A percentile compares a stretch with the other conserved stretches of the same genome.
These are phyloP conservation scores for Drosophila lowei DNA, from an alignment of 1,140 invertebrate species.

Conservation along the genomic window DNA sequence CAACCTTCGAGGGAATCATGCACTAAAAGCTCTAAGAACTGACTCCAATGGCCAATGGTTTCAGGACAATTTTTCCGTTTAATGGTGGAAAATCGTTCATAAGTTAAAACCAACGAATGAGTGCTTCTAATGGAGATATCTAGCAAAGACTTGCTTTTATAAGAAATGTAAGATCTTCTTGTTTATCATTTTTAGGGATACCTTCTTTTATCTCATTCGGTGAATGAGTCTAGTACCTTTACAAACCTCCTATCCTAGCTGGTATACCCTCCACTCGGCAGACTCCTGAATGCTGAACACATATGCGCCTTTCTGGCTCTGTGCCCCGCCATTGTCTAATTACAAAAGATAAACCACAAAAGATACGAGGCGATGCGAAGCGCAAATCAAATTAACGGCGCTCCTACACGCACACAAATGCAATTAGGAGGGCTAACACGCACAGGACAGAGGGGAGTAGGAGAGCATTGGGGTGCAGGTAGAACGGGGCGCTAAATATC, in stretches of 20 bases:
- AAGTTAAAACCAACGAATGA: no score
- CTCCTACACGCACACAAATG: constrained; percentile 49
- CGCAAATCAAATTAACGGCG: constrained; percentile 68
- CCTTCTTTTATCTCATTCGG: no score
- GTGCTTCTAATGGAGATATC: no score
- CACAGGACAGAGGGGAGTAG: neutral
- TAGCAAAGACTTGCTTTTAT: no score
- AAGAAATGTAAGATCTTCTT: no score
- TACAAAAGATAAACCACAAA: constrained; percentile 68
- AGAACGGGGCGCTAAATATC: constrained; percentile 14
- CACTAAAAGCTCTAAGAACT: no score
- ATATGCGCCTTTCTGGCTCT: constrained; percentile 21
- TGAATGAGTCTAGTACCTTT: no score
- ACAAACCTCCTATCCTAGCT: neutral
- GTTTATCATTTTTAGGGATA: no score
- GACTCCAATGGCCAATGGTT: no score
- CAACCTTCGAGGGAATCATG: no score
- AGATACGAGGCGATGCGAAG: constrained; percentile 44
- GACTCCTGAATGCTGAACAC: neutral
- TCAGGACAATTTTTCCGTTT: no score
- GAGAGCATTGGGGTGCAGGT: neutral
- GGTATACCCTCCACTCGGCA: neutral
- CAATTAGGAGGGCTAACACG: constrained; percentile 33
- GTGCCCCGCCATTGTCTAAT: constrained; percentile 53
- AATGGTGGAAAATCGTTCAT: no score